These are phyloP conservation scores for Deilephila porcellus DNA, from an alignment of 2,888 invertebrate species.

Conservation along the genomic window DNA sequence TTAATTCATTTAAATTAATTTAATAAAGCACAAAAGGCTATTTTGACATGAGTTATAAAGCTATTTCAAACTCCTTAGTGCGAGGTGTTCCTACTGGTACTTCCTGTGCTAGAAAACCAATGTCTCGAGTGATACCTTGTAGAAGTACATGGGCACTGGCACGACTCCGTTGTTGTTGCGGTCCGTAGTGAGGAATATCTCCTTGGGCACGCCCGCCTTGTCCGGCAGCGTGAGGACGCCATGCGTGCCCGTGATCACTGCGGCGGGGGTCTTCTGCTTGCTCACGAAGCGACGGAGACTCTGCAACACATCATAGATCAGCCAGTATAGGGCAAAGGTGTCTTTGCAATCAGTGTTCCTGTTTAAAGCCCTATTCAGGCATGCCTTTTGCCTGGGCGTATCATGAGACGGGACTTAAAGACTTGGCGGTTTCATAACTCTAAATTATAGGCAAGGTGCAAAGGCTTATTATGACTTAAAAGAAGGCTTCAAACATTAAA, in stretches of 20 bases:
- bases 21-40: too few relatives aligned
- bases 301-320: slow-evolving; percentile 46
- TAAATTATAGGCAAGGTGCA: not conserved
- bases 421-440: too few relatives aligned
- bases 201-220: slow-evolving; percentile 37
- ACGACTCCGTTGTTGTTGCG: slow-evolving; percentile 66
- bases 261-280: slow-evolving; percentile 43
- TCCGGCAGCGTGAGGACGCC: slow-evolving; percentile 58
- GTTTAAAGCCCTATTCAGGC: too few relatives aligned
- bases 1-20: too few relatives aligned
- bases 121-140: slow-evolving; percentile 58
- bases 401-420: too few relatives aligned
- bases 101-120: not conserved
- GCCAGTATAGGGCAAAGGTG: not conserved
- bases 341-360: too few relatives aligned
- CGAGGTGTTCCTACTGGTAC: too few relatives aligned
- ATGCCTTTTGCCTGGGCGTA: too few relatives aligned
- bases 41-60: too few relatives aligned
- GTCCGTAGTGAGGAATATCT: slow-evolving; percentile 59
- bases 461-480: too few relatives aligned
- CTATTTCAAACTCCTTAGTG: too few relatives aligned
- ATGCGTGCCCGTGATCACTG: slow-evolving; percentile 66
- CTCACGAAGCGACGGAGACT: slow-evolving; percentile 63
- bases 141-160: slow-evolving; percentile 74
- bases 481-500: not conserved